These are phyloP conservation scores for Andrena haemorrhoa DNA, from an alignment of 2,888 invertebrate genomes.

Conservation along the genomic window DNA sequence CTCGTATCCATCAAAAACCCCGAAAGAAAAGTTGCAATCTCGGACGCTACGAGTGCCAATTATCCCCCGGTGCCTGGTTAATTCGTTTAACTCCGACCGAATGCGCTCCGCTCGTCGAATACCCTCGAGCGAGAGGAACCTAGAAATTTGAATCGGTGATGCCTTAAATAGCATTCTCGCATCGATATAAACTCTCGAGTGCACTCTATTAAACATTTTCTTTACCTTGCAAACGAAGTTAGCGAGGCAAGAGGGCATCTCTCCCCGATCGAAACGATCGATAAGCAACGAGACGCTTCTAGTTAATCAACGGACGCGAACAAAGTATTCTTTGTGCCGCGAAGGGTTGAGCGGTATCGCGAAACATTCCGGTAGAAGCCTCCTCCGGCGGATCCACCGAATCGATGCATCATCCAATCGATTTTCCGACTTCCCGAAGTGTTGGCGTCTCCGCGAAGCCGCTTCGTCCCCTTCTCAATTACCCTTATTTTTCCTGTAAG, in stretches of 20 bases:
- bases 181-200: too few relatives aligned
- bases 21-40: too few relatives aligned
- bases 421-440: conserved; percentile 6
- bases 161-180: too few relatives aligned
- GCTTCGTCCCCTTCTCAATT: conserved; percentile 12
- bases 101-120: too few relatives aligned
- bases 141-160: too few relatives aligned
- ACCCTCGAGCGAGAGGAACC: too few relatives aligned
- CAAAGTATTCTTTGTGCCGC: conserved; percentile 12
- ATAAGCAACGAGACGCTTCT: conserved; percentile 16
- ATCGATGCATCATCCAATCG: conserved; percentile 18
- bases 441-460: background rate
- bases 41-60: too few relatives aligned
- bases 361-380: background rate
- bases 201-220: background rate
- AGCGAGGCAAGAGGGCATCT: conserved; percentile 1
- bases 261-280: conserved; percentile 1
- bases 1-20: background rate
- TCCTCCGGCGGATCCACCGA: background rate
- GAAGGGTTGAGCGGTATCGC: conserved; percentile 17
- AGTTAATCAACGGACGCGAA: conserved; percentile 11
- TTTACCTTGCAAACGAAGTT: conserved; percentile 3
- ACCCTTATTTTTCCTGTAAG: conserved; percentile 7
- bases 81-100: too few relatives aligned
- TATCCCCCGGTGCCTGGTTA: too few relatives aligned